These are phyloP conservation scores for Diplazon laetatorius DNA, from an alignment of 2,888 invertebrate species.

Conservation along the genomic window DNA sequence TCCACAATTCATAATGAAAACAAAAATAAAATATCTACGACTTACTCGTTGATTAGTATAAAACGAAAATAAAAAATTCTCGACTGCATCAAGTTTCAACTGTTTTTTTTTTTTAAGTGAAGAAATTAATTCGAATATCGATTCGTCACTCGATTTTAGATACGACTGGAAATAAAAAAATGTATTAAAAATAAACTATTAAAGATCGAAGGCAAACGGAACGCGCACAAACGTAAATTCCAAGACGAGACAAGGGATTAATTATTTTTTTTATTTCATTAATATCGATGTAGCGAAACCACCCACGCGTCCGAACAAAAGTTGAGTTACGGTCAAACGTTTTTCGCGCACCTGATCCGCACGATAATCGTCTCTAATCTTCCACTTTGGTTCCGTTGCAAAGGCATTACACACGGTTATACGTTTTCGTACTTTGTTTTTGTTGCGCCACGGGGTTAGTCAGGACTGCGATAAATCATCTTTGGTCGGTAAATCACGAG, in stretches of 20 bases:
- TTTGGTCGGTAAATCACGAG: conserved; percentile 75
- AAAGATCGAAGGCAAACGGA: background rate
- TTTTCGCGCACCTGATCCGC: conserved; percentile 80
- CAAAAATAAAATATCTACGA: no score
- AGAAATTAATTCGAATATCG: background rate
- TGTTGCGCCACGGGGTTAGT: conserved; percentile 62
- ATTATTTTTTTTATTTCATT: conserved; percentile 75
- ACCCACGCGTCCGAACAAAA: conserved; percentile 78
- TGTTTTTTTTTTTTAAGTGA: background rate
- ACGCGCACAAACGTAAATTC: background rate
- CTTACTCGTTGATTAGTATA: no score
- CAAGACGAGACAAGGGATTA: conserved; percentile 56
- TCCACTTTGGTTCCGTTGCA: conserved; percentile 80
- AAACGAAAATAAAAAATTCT: background rate
- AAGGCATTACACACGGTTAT: conserved; percentile 45
- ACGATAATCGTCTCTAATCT: conserved; percentile 82
- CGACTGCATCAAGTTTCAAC: background rate
- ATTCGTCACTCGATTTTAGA: background rate
- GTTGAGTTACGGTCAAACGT: conserved; percentile 79
- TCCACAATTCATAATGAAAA: no score
- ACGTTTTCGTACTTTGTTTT: conserved; percentile 69
- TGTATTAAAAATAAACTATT: background rate
- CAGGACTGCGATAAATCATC: conserved; percentile 79
- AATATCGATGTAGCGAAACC: conserved; percentile 73
- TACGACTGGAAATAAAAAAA: no score